Evolutionary conservation across 2,113 vertebrate species (phyloP).

Genomic region (Nesoenas mayeri): DNA sequence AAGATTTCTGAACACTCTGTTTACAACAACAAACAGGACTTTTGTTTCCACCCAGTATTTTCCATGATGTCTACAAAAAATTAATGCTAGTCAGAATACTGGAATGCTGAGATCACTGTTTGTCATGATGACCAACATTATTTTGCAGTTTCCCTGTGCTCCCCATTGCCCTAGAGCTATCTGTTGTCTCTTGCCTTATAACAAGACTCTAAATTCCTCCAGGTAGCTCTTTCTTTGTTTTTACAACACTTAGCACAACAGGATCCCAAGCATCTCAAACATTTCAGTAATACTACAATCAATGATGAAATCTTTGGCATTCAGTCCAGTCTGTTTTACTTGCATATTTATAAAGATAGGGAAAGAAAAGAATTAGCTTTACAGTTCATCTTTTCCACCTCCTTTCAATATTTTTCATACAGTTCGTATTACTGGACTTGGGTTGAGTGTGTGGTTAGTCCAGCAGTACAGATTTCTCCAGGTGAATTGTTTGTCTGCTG

Average conservation of each 20-base stretch:
- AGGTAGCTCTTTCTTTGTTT: not conserved
- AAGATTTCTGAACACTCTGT: not conserved
- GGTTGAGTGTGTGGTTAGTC: not conserved
- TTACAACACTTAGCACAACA: not conserved
- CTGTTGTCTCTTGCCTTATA: not conserved
- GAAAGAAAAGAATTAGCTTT: not conserved
- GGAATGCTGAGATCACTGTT: constrained; percentile 19
- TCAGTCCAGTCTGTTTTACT: not conserved
- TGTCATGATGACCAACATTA: not conserved
- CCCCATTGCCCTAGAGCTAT: not conserved
- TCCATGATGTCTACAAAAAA: constrained; percentile 26
- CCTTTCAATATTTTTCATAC: not conserved
- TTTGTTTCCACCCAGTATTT: constrained; percentile 38
- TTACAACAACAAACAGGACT: constrained; percentile 19
- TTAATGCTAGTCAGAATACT: not conserved
- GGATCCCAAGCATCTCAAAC: not conserved
- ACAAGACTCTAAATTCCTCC: not conserved
- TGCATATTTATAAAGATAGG: not conserved
- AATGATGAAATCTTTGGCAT: not conserved
- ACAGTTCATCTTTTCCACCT: not conserved
- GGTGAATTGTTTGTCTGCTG: not conserved
- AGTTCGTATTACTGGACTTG: not conserved
- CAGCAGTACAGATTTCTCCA: not conserved
- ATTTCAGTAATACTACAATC: not conserved
- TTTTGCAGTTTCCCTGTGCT: not conserved